Base-by-base conservation (phyloP, 2,888 invertebrate species). In the Ectobius pallidus region DNA sequence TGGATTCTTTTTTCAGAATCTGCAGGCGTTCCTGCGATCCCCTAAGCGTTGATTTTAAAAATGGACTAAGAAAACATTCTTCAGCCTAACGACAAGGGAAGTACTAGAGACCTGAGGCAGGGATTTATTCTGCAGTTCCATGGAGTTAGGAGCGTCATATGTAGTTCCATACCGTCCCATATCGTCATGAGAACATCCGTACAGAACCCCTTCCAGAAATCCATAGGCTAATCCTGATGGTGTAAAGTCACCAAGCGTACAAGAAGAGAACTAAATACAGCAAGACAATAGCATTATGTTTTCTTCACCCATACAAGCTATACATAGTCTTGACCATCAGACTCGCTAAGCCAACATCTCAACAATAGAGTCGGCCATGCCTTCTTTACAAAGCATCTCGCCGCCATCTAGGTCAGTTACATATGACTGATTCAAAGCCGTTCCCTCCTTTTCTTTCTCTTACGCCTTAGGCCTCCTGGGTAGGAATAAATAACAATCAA, bases 341-440 rank as follows among this genome's bases (percentile, higher is more conserved):
- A 22, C 22, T 18, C 14, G 14, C 34, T 20, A 20, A 39, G 32
- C 20, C 62, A 34, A 14, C 44, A 65, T 27, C 44, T 27, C 7
- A 65, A 42, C 44, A 65, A 44, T 25, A 30, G 4, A 16, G 20
- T 30, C 22, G 20, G 39, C 39, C 34, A 22, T 62, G 20, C 62
- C 14, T 62, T 39, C n/a, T 16, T 22, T 7, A 20, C 27, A 46
- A 42, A 65, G 65, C 4, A n/a, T 30, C 9, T 7, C n/a, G 30
- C 65, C 65, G 65, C 44, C 65, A 65, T 65, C 3, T 65, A 46
- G 65, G 65, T 65, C 65, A 65, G 65, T 65, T 65, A 46, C 65
- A 16, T 22, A 7, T 16, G 30, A 55, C 7, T 34, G 27, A 4
- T 52, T 52, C 7, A 32, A 39, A n/a, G n/a, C n/a, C n/a, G n/a